Conservation (phyloP, 2,888 invertebrate species). For the Leucoptera coffeella region DNA sequence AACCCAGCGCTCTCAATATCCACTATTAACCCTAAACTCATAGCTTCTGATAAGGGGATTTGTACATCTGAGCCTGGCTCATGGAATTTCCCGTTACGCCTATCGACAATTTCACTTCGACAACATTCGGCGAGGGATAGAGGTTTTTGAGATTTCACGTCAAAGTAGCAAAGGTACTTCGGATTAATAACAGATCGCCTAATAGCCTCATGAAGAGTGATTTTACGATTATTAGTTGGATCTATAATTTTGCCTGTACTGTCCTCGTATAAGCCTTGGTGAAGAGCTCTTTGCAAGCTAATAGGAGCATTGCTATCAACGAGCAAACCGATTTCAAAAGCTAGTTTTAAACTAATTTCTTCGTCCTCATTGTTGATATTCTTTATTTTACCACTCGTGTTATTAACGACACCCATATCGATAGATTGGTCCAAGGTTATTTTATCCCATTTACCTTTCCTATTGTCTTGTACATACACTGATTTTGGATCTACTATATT, state of each 20-base stretch:
- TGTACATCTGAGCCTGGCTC: slow-evolving; percentile 62
- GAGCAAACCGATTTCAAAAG: slow-evolving; percentile 72
- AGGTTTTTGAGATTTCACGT: slow-evolving; percentile 66
- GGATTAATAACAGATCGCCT: slow-evolving; percentile 76
- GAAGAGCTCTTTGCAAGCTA: slow-evolving; percentile 77
- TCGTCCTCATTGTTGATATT: slow-evolving; percentile 60
- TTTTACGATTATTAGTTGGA: slow-evolving; percentile 68
- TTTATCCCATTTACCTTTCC: slow-evolving; percentile 69
- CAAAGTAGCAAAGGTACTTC: slow-evolving; percentile 73
- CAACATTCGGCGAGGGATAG: slow-evolving; percentile 74
- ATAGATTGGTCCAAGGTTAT: slow-evolving; percentile 75
- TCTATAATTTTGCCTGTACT: slow-evolving; percentile 76
- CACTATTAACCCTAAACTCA: slow-evolving; percentile 73
- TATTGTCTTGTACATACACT: slow-evolving; percentile 73
- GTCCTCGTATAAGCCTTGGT: slow-evolving; percentile 80
- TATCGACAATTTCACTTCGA: slow-evolving; percentile 72
- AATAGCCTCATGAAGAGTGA: slow-evolving; percentile 80
- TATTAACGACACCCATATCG: slow-evolving; percentile 67
- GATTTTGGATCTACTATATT: slow-evolving; percentile 80
- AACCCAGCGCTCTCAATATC: slow-evolving; percentile 81
- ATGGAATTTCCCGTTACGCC: slow-evolving; percentile 70
- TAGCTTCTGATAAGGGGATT: slow-evolving; percentile 66
- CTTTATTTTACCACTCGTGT: slow-evolving; percentile 62
- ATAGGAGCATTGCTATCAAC: slow-evolving; percentile 77
- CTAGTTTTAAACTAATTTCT: slow-evolving; percentile 67